A percentile compares a stretch with the other conserved stretches of the same genome.
These are phyloP conservation scores for Chanos chanos DNA, from an alignment of 2,797 vertebrate species.

Conservation along the genomic window DNA sequence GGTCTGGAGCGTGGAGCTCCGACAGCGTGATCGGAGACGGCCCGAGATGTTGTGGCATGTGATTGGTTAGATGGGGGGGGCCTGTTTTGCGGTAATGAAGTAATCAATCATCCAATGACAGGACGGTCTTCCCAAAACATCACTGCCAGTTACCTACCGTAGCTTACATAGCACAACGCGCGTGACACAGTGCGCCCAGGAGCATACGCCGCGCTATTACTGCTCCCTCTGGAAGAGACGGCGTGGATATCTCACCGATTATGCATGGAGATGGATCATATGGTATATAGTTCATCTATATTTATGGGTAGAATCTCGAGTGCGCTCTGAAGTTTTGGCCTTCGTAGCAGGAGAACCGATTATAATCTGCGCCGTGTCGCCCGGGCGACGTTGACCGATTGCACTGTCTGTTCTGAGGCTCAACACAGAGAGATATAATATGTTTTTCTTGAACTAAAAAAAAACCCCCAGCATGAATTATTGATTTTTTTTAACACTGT, in stretches of 20 bases:
- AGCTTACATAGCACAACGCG: conserved; percentile 28
- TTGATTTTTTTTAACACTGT: too few relatives aligned
- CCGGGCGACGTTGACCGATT: too few relatives aligned
- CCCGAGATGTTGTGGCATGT: conserved; percentile 3
- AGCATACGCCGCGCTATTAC: too few relatives aligned
- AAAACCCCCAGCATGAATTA: too few relatives aligned
- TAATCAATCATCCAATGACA: conserved; percentile 48
- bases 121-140: conserved; percentile 12
- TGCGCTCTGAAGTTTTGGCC: background rate
- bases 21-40: background rate
- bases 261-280: conserved; percentile 10
- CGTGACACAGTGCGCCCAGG: too few relatives aligned
- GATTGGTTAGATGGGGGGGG: conserved; percentile 12
- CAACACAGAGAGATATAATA: too few relatives aligned
- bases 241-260: conserved; percentile 7
- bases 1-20: background rate
- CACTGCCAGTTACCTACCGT: conserved; percentile 27
- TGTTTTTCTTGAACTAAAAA: too few relatives aligned
- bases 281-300: background rate
- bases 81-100: conserved; percentile 45
- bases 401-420: too few relatives aligned
- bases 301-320: too few relatives aligned
- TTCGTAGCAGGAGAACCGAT: too few relatives aligned
- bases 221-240: conserved; percentile 25
- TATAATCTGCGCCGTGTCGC: too few relatives aligned